Evolutionary conservation across 2,888 invertebrate genomes (phyloP), one percentile per base, ranked within the genome.

Genomic region (Actias luna): DNA sequence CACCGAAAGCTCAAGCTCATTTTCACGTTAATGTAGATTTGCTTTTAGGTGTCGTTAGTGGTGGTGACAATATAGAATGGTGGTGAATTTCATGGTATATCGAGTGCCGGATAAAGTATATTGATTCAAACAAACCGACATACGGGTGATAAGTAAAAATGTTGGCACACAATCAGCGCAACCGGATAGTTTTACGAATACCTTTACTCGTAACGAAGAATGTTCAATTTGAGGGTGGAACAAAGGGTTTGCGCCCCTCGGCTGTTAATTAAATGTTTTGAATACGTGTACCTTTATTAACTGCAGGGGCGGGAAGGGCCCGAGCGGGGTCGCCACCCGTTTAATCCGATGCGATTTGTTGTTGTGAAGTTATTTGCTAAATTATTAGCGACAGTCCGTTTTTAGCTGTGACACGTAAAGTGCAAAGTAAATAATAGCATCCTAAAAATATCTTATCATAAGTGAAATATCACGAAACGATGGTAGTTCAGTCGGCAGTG

Each of bases 201-300:
- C 61, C 68, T 69, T 57, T 59, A 55, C 64, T 29, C 63, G 63
- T 65, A 61, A 59, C 60, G 42, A 73, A 69, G 74, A 75, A 74
- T 73, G 73, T 65, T 58, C 69, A 65, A 70, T 65, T 64, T 69
- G 74, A 64, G 69, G 67, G 68, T 68, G 33, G 62, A 69, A 69
- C 67, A 65, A 69, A 64, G 67, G 72, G 72, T 68, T n/a, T 50
- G 61, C 64, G 55, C 60, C 55, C 65, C 65, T 64, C 68, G 67
- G 68, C 65, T 75, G 79, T 79, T 84, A 85, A 85, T 85, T 84
- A 84, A 84, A 85, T 84, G 83, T 84, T 84, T 83, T 80, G 81
- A 81, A 85, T 84, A 71, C 76, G 70, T n/a, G n/a, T 71, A 65
- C 70, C 69, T 69, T 73, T 76, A 75, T 72, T 71, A 69, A 66